A percentile compares a stretch with the other conserved stretches of the same genome.
phyloP scores from a whole-genome alignment of 1,140 invertebrate species.

The Drosophila biarmipes region DNA sequence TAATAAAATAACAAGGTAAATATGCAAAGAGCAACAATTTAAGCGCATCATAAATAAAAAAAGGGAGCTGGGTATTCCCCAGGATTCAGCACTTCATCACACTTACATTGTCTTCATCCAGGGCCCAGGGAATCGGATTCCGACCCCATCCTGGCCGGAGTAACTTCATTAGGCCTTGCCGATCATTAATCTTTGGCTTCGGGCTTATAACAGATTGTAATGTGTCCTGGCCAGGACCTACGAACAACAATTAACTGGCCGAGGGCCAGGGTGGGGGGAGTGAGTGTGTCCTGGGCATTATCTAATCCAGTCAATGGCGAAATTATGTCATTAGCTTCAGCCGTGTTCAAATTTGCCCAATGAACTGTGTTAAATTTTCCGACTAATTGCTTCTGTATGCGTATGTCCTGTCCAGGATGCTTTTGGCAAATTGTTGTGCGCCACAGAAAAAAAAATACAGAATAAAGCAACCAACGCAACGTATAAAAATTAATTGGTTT shows the following conservation, averaged over 20 bases:
- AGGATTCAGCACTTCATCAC: slow-evolving; percentile 19
- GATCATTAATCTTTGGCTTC: slow-evolving; percentile 67
- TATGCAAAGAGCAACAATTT: slow-evolving; percentile 67
- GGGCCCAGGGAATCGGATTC: background rate
- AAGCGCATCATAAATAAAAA: slow-evolving; percentile 70
- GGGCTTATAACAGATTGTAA: slow-evolving; percentile 40
- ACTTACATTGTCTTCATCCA: slow-evolving; percentile 12
- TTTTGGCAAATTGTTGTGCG: slow-evolving; percentile 39
- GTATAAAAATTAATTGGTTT: slow-evolving; percentile 77
- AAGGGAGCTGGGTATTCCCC: slow-evolving; percentile 28
- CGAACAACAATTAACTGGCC: slow-evolving; percentile 56
- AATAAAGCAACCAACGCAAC: slow-evolving; percentile 19
- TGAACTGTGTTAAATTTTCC: slow-evolving; percentile 73
- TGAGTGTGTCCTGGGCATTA: slow-evolving; percentile 39
- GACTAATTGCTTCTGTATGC: slow-evolving; percentile 74
- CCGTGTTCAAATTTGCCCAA: slow-evolving; percentile 67
- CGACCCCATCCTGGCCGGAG: background rate
- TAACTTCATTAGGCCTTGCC: slow-evolving; percentile 61
- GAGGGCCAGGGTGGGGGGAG: slow-evolving; percentile 1
- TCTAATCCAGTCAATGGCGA: slow-evolving; percentile 64
- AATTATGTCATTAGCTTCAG: slow-evolving; percentile 75
- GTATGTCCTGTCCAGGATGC: slow-evolving; percentile 35
- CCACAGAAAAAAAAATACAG: slow-evolving; percentile 21
- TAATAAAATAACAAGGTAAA: slow-evolving; percentile 80
- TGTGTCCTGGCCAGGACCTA: slow-evolving; percentile 49